Conservation (phyloP, 2,797 vertebrate species). For the Pyrocephalus nanus region DNA sequence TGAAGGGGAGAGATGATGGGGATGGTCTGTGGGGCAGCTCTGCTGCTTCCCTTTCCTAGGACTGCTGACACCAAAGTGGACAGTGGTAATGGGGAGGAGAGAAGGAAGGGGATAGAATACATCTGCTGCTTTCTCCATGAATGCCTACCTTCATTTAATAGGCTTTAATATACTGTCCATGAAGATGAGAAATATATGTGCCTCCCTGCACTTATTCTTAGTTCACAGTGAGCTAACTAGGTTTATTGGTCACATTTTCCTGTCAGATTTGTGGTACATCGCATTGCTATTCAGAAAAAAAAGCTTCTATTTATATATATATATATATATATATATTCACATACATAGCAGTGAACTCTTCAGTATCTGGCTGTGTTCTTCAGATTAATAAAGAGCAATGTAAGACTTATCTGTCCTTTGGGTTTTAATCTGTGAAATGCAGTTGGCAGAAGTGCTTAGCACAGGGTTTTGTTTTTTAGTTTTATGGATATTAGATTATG, state of each 20-base stretch:
- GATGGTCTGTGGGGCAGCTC: background rate
- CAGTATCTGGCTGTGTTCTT: background rate
- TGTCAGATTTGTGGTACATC: background rate
- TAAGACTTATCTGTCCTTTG: background rate
- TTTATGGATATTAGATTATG: conserved; percentile 6
- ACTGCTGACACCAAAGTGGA: background rate
- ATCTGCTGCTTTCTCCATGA: background rate
- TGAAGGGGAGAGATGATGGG: background rate
- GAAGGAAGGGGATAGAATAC: background rate
- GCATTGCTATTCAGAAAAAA: background rate
- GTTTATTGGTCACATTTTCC: background rate
- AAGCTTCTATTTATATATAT: background rate
- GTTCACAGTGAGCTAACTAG: background rate
- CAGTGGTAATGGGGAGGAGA: background rate
- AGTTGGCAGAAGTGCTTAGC: conserved; percentile 4
- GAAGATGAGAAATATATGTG: background rate
- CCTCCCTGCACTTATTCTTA: background rate
- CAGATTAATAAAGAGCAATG: background rate
- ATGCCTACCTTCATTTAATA: background rate
- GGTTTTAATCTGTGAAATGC: conserved; percentile 30
- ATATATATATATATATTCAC: background rate
- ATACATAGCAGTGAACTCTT: background rate
- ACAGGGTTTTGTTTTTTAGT: conserved; percentile 30
- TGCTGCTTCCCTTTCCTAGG: background rate
- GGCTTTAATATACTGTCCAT: background rate